Evolutionary conservation across 2,888 invertebrate genomes (phyloP).

Genomic region (Stenoptilia bipunctidactyla): DNA sequence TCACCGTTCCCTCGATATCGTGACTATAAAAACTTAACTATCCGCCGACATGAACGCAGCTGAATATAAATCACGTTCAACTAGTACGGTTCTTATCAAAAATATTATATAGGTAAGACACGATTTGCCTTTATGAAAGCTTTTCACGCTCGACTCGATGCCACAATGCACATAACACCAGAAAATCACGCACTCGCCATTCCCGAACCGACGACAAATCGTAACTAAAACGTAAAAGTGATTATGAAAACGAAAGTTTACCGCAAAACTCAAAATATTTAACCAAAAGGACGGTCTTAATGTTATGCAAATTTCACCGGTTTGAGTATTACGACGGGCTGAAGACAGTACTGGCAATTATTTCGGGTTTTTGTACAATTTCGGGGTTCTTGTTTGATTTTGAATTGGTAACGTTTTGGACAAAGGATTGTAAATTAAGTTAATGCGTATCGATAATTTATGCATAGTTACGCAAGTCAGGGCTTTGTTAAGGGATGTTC

Average conservation of each 20-base stretch:
- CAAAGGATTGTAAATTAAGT: conserved; percentile 49
- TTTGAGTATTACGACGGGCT: conserved; percentile 23
- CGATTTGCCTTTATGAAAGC: conserved; percentile 40
- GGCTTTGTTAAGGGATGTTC: conserved; percentile 33
- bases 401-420: conserved; percentile 35
- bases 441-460: conserved; percentile 65
- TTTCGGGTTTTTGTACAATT: conserved; percentile 18
- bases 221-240: conserved; percentile 13
- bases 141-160: conserved; percentile 31
- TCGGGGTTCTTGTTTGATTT: conserved; percentile 30
- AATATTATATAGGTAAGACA: conserved; percentile 39
- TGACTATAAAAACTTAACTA: conserved; percentile 64
- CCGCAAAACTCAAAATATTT: conserved; percentile 62
- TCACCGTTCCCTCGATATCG: conserved; percentile 46
- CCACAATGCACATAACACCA: conserved; percentile 23
- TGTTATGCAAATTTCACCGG: conserved; percentile 44
- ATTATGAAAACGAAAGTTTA: conserved; percentile 46
- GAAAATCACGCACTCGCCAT: conserved; percentile 29
- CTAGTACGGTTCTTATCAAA: conserved; percentile 52
- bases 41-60: conserved; percentile 59
- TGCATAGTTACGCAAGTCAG: conserved; percentile 51
- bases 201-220: background rate
- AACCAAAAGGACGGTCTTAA: conserved; percentile 29
- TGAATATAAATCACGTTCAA: conserved; percentile 56
- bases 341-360: conserved; percentile 35